Base-by-base conservation (phyloP, 2,888 invertebrate genomes). In the Zaprionus lineosus region DNA sequence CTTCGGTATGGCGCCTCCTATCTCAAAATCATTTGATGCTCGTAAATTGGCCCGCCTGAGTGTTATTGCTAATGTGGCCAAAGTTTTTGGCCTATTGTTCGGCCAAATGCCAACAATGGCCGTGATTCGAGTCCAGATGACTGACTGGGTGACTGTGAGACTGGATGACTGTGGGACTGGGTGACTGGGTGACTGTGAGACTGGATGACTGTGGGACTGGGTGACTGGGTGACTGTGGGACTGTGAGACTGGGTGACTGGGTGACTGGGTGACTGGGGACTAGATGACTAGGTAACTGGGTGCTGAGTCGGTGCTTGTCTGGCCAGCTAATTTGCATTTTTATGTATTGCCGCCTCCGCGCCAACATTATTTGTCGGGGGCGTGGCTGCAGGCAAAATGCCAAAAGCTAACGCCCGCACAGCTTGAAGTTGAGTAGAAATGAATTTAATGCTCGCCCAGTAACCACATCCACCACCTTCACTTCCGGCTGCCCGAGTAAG, bases 291-390 rank as follows among this genome's bases (percentile, higher is more conserved):
- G n/a, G n/a, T n/a, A n/a, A n/a, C n/a, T n/a, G n/a, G n/a, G n/a
- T n/a, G n/a, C n/a, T n/a, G n/a, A n/a, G n/a, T n/a, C n/a, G 48
- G 16, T 34, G 18, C n/a, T 8, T 29, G 9, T 16, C 50, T 62
- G 62, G 53, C 41, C 34, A 37, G 39, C 59, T 68, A 59, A 78
- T 78, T 78, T 78, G 82, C 84, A 84, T 78, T 74, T 77, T 63
- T 62, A 67, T 81, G 67, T 41, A 61, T 59, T 37, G 6, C 19
- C 1, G 14, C 11, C 12, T 6, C 11, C 12, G 11, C 8, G 11
- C 8, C 33, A 0, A 37, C 48, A 28, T 5, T 28, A 29, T 15
- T 59, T 57, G 37, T 39, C 6, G 28, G 47, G 43, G 64, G 50
- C 43, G 50, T 58, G 58, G 31, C 48, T 8, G 18, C 6, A 28